Conservation (phyloP, 92 coral and sea anemone genomes). For the Metridium senile region DNA sequence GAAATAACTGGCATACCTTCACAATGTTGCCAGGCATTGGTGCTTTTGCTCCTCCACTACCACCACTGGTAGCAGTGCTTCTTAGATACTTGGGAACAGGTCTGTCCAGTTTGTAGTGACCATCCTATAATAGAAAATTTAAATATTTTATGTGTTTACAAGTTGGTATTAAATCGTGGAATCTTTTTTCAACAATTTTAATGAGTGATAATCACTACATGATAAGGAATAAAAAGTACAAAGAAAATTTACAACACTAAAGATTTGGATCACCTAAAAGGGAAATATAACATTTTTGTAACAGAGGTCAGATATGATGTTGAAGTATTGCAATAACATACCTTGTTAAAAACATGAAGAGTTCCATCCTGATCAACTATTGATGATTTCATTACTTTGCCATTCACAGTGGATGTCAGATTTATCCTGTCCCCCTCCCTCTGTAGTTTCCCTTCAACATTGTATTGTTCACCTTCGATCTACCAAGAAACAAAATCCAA, state of each 20-base stretch:
- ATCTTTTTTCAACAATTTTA: too few relatives aligned
- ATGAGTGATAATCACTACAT: too few relatives aligned
- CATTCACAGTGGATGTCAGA: slow-evolving; percentile 76
- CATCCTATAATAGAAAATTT: slow-evolving; percentile 52
- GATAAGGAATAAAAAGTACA: too few relatives aligned
- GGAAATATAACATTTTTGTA: too few relatives aligned
- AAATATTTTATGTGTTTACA: neutral
- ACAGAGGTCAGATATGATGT: too few relatives aligned
- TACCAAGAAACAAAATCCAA: neutral
- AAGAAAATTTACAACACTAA: too few relatives aligned
- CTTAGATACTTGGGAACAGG: slow-evolving; percentile 75
- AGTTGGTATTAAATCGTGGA: neutral
- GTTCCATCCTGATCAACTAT: slow-evolving; percentile 91
- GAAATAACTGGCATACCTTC: too few relatives aligned
- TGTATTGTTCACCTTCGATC: slow-evolving; percentile 69
- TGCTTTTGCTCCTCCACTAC: slow-evolving; percentile 69
- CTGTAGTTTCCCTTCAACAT: slow-evolving; percentile 72
- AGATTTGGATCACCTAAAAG: too few relatives aligned
- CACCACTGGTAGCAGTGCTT: slow-evolving; percentile 45
- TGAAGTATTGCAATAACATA: slow-evolving; percentile 24
- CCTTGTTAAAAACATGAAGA: slow-evolving; percentile 89
- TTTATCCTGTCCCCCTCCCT: slow-evolving; percentile 61
- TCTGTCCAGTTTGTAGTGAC: slow-evolving; percentile 66
- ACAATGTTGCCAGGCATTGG: slow-evolving; percentile 93
- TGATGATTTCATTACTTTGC: slow-evolving; percentile 73